Conservation (phyloP, 2,888 invertebrate species). For the Nymphalis c-album region DNA sequence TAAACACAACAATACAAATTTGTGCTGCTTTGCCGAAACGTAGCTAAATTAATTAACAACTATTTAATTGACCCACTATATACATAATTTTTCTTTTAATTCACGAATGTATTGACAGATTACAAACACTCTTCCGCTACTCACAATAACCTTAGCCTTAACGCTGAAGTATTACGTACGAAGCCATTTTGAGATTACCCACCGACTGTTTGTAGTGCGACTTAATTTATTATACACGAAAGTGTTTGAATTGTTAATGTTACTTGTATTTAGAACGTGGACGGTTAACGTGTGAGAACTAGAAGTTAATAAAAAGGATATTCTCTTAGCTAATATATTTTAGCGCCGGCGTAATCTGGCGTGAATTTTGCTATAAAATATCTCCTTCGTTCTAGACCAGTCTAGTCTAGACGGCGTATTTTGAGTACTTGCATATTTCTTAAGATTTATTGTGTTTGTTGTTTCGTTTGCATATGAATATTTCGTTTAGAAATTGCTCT, state of each 20-base stretch:
- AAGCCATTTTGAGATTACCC: slow-evolving; percentile 73
- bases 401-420: slow-evolving; percentile 27
- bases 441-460: slow-evolving; percentile 2
- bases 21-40: too few relatives aligned
- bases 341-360: slow-evolving; percentile 24
- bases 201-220: slow-evolving; percentile 56
- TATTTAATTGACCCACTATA: too few relatives aligned
- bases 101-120: background rate
- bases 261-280: slow-evolving; percentile 53
- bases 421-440: slow-evolving; percentile 2
- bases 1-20: too few relatives aligned
- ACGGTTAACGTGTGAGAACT: slow-evolving; percentile 45
- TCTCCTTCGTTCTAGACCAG: slow-evolving; percentile 9
- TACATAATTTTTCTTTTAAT: slow-evolving; percentile 2
- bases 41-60: too few relatives aligned
- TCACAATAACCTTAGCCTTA: slow-evolving; percentile 37
- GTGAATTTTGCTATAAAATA: slow-evolving; percentile 26
- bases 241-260: slow-evolving; percentile 78
- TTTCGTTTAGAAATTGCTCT: background rate
- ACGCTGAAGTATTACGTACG: slow-evolving; percentile 56
- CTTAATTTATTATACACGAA: slow-evolving; percentile 74
- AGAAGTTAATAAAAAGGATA: slow-evolving; percentile 21
- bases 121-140: background rate
- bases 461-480: background rate
- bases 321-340: slow-evolving; percentile 10